phyloP scores from a whole-genome alignment of 2,888 invertebrate genomes.

The Lasioglossum calceatum region DNA sequence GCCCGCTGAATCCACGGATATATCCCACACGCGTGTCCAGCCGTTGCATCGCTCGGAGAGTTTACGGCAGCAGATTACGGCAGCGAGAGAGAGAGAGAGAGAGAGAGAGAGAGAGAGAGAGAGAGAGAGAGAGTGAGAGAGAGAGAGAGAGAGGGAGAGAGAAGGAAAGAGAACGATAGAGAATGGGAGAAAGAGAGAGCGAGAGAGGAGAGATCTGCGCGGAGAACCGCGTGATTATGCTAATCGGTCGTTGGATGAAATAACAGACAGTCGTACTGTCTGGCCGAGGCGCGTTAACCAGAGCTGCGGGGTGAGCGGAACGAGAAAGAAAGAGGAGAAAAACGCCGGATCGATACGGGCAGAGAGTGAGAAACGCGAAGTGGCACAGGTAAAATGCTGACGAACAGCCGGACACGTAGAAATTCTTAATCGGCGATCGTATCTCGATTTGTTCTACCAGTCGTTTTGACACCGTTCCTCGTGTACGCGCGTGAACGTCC shows the following conservation, averaged over 20 bases:
- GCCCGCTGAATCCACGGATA: conserved; percentile 9
- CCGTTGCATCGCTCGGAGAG: conserved; percentile 38
- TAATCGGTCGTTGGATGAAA: conserved; percentile 60
- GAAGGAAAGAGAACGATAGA: background rate
- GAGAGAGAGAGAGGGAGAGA: background rate
- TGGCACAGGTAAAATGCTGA: conserved; percentile 56
- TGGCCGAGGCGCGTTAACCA: conserved; percentile 35
- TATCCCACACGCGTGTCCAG: conserved; percentile 51
- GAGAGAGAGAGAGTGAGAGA: background rate
- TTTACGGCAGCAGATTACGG: conserved; percentile 51
- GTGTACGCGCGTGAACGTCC: conserved; percentile 24
- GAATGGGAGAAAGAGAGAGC: conserved; percentile 7
- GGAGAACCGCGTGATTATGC: conserved; percentile 64
- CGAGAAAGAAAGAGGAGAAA: conserved; percentile 6
- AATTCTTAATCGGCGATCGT: conserved; percentile 50
- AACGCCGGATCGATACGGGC: conserved; percentile 44
- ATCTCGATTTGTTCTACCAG: conserved; percentile 56
- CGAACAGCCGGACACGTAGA: conserved; percentile 40
- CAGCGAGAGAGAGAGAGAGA: background rate
- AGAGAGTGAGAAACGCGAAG: conserved; percentile 46
- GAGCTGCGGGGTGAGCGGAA: conserved; percentile 15
- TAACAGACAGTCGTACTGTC: conserved; percentile 57
- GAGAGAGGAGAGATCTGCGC: conserved; percentile 35
- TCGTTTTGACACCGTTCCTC: conserved; percentile 48
- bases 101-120: background rate